phyloP scores from a whole-genome alignment of 2,113 vertebrate genomes.

The Antigone vipio region DNA sequence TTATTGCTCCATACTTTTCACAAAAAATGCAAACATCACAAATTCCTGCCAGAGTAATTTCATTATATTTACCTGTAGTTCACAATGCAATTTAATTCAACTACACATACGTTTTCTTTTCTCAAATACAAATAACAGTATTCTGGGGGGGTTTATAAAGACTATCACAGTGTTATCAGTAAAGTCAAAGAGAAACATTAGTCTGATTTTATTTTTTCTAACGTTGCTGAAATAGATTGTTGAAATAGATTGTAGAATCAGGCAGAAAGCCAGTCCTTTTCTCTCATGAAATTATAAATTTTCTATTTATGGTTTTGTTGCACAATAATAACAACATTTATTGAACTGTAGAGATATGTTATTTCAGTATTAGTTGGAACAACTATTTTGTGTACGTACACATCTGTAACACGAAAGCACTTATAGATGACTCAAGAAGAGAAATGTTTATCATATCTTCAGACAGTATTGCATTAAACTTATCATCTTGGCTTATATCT shows the following conservation, averaged over 20 bases:
- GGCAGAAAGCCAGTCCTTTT: not conserved
- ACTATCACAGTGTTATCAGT: not conserved
- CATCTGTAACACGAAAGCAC: not conserved
- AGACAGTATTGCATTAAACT: not conserved
- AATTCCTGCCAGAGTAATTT: not conserved
- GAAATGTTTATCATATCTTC: not conserved
- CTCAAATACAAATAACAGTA: not conserved
- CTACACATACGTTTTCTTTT: not conserved
- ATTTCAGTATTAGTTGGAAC: not conserved
- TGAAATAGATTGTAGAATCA: not conserved
- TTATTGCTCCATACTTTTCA: not conserved
- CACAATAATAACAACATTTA: not conserved
- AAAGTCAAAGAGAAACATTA: not conserved
- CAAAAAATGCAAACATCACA: not conserved
- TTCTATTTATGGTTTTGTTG: not conserved
- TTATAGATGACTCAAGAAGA: not conserved
- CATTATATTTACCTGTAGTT: not conserved
- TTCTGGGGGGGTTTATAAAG: not conserved
- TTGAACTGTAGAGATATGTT: not conserved
- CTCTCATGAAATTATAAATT: not conserved
- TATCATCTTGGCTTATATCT: not conserved
- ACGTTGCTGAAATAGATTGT: not conserved
- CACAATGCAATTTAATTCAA: not conserved
- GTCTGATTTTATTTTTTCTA: not conserved
- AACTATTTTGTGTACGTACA: not conserved